Base-by-base conservation (phyloP, 30 jellyfish, hydroid and myxozoan genomes). In the Hydractinia echinata region DNA sequence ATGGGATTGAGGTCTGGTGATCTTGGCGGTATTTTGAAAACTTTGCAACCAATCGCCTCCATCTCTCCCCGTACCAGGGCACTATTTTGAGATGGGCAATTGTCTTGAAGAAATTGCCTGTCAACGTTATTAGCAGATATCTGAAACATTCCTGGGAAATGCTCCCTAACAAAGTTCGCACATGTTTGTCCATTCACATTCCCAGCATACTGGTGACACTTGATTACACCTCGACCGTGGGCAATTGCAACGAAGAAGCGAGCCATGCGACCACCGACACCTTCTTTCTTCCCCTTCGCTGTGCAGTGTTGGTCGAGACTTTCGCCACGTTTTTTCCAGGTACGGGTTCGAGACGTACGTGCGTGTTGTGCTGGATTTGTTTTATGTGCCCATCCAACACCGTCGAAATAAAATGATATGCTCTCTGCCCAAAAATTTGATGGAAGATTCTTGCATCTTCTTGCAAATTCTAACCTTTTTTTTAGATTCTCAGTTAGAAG, bases 1-100 rank as follows among this genome's bases (percentile, higher is more conserved):
- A 79, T 79, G 85, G 86, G 86, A 30, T 79, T 79, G 82, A 79
- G 62, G 64, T 79, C 86, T 79, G 86, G 86, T 48, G 86, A 79
- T 9, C 86, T 67, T 10, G 86, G 82, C 54, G 86, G 86, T 60
- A 79, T 79, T 44, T 56, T 62, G 50, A 79, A 30, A 55, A 55
- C 64, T 79, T 81, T 79, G 60, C 82, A 56, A 44, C 86, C 81
- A 79, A 79, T 79, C 8, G 81, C 10, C 10, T 16, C 81, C 85
- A 79, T 55, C 16, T 66, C 86, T 55, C 62, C 82, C 39, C 61
- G 86, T 14, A 83, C 86, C 19, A 67, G 58, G 18, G 50, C 62
- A 55, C 82, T 55, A 66, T 54, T 79, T 55, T 79, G 86, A 62
- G 39, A 44, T 11, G 86, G 86, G 49, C 60, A 53, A 6, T 81